These are phyloP conservation scores for Sardinella longiceps DNA, from an alignment of 2,797 vertebrate genomes.

Conservation along the genomic window DNA sequence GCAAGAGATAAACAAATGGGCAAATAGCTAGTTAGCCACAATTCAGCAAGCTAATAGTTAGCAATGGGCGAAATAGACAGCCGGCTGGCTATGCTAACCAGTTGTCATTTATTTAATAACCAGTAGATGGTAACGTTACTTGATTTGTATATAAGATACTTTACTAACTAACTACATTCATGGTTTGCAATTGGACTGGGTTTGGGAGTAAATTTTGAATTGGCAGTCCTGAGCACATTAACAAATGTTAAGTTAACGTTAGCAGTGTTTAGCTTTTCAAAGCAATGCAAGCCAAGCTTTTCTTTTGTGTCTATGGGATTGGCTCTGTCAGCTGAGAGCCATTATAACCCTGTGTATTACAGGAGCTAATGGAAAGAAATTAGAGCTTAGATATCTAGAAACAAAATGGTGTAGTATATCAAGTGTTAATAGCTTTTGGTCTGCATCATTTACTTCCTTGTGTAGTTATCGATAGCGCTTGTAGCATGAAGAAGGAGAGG, in stretches of 20 bases:
- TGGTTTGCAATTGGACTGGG: background rate
- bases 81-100: background rate
- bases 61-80: background rate
- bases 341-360: background rate
- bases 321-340: background rate
- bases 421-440: background rate
- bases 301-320: constrained; percentile 4
- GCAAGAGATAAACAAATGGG: background rate
- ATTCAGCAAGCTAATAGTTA: constrained; percentile 3
- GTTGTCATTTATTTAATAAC: constrained; percentile 7
- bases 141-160: background rate
- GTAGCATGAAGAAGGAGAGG: background rate
- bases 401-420: too few relatives aligned
- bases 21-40: background rate
- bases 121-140: background rate
- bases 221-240: background rate
- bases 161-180: background rate
- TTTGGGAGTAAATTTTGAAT: background rate
- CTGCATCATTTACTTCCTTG: background rate
- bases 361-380: background rate
- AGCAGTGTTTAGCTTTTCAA: constrained; percentile 2
- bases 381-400: background rate
- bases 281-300: constrained; percentile 18
- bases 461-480: background rate
- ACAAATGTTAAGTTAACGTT: background rate